Evolutionary conservation across 2,888 invertebrate species (phyloP), one percentile per base, ranked within the genome.

Genomic region (Cosmorhoe ocellata): DNA sequence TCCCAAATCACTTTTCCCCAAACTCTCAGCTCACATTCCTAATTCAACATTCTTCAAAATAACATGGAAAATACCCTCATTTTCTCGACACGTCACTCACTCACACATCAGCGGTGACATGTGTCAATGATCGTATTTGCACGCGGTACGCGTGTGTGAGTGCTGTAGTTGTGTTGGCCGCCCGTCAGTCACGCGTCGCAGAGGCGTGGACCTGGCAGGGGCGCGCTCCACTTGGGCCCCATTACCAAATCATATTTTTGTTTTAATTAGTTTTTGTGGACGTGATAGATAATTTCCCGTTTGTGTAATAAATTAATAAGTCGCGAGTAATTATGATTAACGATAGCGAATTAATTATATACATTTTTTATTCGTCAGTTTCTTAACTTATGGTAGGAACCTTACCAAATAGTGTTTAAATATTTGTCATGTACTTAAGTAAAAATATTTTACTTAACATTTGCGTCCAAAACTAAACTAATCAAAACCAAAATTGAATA

Each of bases 101-200:
- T 13, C 47, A 48, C 47, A 43, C 42, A 38, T 34, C 38, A 40
- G 18, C 32, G 7, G 47, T 36, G 36, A 44, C 42, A 54, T 43
- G 50, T 54, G 50, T 54, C 54, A 43, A 47, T 55, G 38, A 39
- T 40, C 26, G 39, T 30, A 13, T 41, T 11, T 26, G 41, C 36
- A 36, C 28, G 22, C 7, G 32, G 18, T 28, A 18, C 18, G 18
- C 4, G 28, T 34, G 44, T 38, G 34, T 47, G 48, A 58, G 63
- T 37, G 58, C 57, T 56, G 56, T 43, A 51, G 33, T 47, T 59
- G 76, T 78, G 76, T 72, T 64, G 59, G 71, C 69, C 75, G 79
- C 74, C 79, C 77, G 83, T 82, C 83, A 79, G 79, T 82, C 82
- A 82, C 77, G 72, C 67, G 78, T 77, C 73, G 68, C 69, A 66